Evolutionary conservation across 1,140 invertebrate genomes (phyloP).

Genomic region (Olivierus martensii): DNA sequence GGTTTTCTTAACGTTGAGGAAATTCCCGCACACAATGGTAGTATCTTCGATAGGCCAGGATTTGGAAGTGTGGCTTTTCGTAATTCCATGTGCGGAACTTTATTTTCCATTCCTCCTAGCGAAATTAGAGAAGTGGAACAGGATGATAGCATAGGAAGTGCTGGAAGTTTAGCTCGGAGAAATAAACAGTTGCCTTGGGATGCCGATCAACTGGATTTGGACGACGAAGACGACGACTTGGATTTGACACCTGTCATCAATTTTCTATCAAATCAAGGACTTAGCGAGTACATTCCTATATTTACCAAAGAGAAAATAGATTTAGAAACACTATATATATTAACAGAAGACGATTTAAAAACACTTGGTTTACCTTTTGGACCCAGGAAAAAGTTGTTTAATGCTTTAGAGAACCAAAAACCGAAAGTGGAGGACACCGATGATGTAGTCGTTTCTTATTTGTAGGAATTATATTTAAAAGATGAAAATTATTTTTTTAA

Average conservation of each 20-base stretch:
- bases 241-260: slow-evolving; percentile 44
- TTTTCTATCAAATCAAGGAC: slow-evolving; percentile 65
- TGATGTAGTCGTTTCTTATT: too few relatives aligned
- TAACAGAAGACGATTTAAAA: slow-evolving; percentile 73
- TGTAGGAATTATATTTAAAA: too few relatives aligned
- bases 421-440: too few relatives aligned
- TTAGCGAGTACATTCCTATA: slow-evolving; percentile 51
- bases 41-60: slow-evolving; percentile 76
- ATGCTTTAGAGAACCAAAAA: slow-evolving; percentile 35
- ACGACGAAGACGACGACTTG: slow-evolving; percentile 19
- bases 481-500: too few relatives aligned
- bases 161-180: slow-evolving; percentile 49
- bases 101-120: slow-evolving; percentile 20
- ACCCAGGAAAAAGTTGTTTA: slow-evolving; percentile 60
- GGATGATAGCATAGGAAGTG: slow-evolving; percentile 53
- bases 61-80: slow-evolving; percentile 80
- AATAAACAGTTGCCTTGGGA: slow-evolving; percentile 20
- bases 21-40: slow-evolving; percentile 17
- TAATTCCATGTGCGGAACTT: slow-evolving; percentile 20
- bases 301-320: slow-evolving; percentile 84
- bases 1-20: slow-evolving; percentile 20
- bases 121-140: slow-evolving; percentile 16
- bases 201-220: slow-evolving; percentile 19
- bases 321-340: slow-evolving; percentile 70
- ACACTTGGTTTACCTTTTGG: slow-evolving; percentile 70